These are phyloP conservation scores for Barnardius zonarius DNA, from an alignment of 2,113 vertebrate genomes.

Conservation along the genomic window DNA sequence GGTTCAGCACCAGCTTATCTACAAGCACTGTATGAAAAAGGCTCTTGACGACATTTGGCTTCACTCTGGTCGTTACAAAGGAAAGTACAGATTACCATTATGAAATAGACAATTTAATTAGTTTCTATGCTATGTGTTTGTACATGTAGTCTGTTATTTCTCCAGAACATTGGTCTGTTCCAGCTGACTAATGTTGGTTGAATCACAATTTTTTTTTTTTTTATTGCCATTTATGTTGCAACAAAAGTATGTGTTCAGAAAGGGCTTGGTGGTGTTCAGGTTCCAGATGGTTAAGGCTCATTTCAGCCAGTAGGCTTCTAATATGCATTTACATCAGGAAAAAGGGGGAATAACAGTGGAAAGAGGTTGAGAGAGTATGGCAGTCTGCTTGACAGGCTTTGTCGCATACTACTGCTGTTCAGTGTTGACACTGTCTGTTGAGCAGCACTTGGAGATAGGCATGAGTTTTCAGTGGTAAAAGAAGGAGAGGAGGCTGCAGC, in stretches of 20 bases:
- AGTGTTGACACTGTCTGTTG: neutral
- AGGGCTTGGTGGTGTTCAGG: neutral
- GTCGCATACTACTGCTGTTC: neutral
- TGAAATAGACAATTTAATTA: constrained; percentile 9
- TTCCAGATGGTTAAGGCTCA: neutral
- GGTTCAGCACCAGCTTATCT: neutral
- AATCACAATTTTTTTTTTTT: neutral
- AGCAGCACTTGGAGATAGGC: neutral
- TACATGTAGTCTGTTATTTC: constrained; percentile 19
- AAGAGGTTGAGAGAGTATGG: neutral
- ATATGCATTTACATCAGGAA: neutral
- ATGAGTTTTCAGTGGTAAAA: neutral
- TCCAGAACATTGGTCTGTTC: neutral
- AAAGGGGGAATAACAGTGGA: neutral
- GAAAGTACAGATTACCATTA: neutral
- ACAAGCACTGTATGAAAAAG: neutral
- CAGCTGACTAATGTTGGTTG: neutral
- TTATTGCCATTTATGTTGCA: neutral
- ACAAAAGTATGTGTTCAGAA: neutral
- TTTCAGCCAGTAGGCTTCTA: neutral
- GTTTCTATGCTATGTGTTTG: constrained; percentile 2
- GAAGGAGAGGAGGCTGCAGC: neutral
- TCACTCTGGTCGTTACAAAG: neutral
- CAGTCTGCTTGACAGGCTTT: neutral
- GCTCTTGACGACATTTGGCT: neutral